phyloP scores from a whole-genome alignment of 2,888 invertebrate species.

The Lasioglossum lativentre region DNA sequence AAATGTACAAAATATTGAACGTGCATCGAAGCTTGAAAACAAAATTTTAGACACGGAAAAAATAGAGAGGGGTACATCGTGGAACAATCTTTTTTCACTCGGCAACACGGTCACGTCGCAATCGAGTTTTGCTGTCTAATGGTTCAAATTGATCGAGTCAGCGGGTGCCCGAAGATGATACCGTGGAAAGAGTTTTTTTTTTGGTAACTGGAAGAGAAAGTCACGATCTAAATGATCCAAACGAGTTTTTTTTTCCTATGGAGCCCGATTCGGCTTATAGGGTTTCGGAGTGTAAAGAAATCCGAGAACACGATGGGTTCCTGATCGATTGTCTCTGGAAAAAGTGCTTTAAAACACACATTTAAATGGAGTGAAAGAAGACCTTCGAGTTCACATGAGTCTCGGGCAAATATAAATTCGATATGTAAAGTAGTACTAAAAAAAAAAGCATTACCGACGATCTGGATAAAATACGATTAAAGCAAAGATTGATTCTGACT shows the following conservation, averaged over 20 bases:
- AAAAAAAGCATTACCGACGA: background rate
- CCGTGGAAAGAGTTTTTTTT: background rate
- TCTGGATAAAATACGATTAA: background rate
- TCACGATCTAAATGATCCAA: constrained; percentile 15
- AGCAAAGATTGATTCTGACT: background rate
- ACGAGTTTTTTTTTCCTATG: constrained; percentile 5
- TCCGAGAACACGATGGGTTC: background rate
- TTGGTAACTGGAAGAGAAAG: background rate
- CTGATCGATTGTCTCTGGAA: background rate
- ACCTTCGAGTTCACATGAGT: background rate
- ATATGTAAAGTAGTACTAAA: background rate
- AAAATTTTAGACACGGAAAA: background rate
- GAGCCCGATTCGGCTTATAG: background rate
- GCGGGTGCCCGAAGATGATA: constrained; percentile 8
- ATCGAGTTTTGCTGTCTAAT: constrained; percentile 2
- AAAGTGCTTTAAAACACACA: constrained; percentile 9
- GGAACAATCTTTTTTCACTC: background rate
- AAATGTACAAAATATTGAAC: too few relatives aligned
- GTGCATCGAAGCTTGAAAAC: background rate
- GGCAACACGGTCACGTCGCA: background rate
- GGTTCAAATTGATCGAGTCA: background rate
- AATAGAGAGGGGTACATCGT: background rate
- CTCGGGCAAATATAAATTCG: background rate
- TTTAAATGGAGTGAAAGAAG: background rate
- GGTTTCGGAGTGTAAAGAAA: constrained; percentile 12